Evolutionary conservation across 2,797 vertebrate species (phyloP).

Genomic region (Pseudochirops cupreus): DNA sequence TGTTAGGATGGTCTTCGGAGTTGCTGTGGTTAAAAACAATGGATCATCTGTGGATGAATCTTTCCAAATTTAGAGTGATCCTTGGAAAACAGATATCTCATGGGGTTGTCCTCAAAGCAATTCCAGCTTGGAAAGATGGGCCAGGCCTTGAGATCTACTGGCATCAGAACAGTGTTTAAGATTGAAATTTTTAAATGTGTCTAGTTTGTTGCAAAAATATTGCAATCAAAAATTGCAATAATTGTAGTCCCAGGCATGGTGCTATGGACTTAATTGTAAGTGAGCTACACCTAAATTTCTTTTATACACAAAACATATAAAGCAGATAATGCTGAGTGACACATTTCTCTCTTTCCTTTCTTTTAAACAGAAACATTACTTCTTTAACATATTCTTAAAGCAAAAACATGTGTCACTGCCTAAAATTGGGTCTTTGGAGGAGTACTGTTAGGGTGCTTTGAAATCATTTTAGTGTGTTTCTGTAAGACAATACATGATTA

Average conservation of each 20-base stretch:
- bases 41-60: background rate
- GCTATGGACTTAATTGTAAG: background rate
- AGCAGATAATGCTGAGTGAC: background rate
- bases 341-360: background rate
- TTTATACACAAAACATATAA: background rate
- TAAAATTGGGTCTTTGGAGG: background rate
- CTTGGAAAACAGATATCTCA: background rate
- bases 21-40: background rate
- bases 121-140: background rate
- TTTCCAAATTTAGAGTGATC: background rate
- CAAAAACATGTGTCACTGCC: background rate
- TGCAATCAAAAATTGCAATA: background rate
- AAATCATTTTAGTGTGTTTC: background rate
- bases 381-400: background rate
- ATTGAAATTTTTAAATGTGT: background rate
- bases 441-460: background rate
- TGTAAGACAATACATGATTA: background rate
- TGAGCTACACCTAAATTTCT: background rate
- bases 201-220: background rate
- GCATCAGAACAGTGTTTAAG: background rate
- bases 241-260: background rate
- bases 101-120: background rate
- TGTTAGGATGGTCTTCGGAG: background rate
- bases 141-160: background rate
- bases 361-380: background rate